phyloP scores from a whole-genome alignment of 2,113 vertebrate genomes.

The Phocoena sinus region DNA sequence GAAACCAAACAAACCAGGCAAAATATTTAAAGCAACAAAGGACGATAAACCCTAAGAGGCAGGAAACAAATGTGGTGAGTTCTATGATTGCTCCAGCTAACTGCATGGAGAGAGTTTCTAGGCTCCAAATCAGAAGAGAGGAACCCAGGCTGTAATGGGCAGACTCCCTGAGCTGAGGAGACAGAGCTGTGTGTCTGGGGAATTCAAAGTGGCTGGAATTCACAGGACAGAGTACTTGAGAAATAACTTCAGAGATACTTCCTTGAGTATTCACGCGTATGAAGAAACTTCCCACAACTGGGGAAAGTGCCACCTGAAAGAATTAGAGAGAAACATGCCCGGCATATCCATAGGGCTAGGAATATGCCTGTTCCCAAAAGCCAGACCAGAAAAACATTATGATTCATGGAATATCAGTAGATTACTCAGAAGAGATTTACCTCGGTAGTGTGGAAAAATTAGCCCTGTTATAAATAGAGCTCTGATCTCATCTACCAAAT shows the following conservation, averaged over 20 bases:
- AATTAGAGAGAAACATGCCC: background rate
- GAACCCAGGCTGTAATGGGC: background rate
- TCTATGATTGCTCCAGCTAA: background rate
- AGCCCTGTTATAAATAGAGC: background rate
- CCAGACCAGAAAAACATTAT: background rate
- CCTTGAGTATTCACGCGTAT: background rate
- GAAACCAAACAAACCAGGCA: background rate
- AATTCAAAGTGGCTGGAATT: background rate
- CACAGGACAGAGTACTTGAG: background rate
- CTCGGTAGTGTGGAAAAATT: background rate
- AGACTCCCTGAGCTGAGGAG: background rate
- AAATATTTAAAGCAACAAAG: background rate
- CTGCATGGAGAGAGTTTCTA: background rate
- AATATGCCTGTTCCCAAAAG: background rate
- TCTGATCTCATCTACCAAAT: background rate
- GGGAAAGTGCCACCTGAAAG: background rate
- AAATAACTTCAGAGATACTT: background rate
- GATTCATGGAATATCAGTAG: background rate
- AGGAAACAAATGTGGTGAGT: background rate
- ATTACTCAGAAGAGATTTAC: background rate
- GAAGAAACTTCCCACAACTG: background rate
- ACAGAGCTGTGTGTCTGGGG: background rate
- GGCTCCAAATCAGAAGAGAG: background rate
- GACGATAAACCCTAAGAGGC: background rate
- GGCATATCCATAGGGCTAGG: background rate